These are phyloP conservation scores for Drosophila bifasciata DNA, from an alignment of 1,140 invertebrate genomes.

Conservation along the genomic window DNA sequence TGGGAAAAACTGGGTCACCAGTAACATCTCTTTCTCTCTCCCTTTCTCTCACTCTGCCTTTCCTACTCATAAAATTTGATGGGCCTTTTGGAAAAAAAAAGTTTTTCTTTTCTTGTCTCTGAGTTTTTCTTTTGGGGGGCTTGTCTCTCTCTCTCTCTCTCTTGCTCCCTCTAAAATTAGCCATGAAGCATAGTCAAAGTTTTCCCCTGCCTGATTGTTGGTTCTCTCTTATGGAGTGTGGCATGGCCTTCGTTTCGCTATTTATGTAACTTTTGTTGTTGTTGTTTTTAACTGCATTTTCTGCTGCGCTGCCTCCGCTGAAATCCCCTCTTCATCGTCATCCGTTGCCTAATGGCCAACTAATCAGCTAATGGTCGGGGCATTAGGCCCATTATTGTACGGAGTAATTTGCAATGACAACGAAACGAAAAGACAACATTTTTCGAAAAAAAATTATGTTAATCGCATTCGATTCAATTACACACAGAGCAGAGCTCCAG, in stretches of 20 bases:
- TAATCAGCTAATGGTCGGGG: conserved; percentile 71
- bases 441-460: conserved; percentile 71
- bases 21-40: conserved; percentile 28
- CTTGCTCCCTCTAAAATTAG: conserved; percentile 34
- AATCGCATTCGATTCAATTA: conserved; percentile 83
- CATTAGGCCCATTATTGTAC: conserved; percentile 47
- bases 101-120: conserved; percentile 18
- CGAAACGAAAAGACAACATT: conserved; percentile 18
- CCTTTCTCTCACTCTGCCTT: neutral
- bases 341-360: conserved; percentile 55
- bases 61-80: conserved; percentile 60
- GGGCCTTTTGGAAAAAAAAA: conserved; percentile 19
- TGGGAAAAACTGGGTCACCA: conserved; percentile 41
- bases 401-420: conserved; percentile 46
- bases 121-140: conserved; percentile 24
- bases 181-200: conserved; percentile 1
- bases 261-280: no score
- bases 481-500: conserved; percentile 27
- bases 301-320: conserved; percentile 36
- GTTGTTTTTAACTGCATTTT: conserved; percentile 10
- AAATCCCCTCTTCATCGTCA: conserved; percentile 24
- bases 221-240: no score
- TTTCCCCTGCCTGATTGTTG: no score
- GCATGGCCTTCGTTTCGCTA: no score
- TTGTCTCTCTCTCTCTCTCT: neutral